Base-by-base conservation (phyloP, 2,888 invertebrate species). In the Oligia latruncula region DNA sequence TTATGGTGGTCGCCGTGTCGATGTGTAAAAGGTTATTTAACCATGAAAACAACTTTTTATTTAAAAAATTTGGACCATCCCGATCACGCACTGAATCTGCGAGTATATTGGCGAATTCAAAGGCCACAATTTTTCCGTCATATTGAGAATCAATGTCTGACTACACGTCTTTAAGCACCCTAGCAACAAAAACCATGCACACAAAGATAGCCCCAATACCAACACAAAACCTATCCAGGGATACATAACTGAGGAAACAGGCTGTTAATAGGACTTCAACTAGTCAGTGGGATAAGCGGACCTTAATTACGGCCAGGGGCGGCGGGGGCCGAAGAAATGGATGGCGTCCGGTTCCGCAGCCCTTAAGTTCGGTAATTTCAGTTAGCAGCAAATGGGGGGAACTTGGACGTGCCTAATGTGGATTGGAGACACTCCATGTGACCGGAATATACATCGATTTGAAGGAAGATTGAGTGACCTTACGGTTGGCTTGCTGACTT, bases 331-430 rank as follows among this genome's bases (percentile, higher is more conserved):
- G 87, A 92, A 92, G 93, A 91, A 93, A 94, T 92, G 82, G 89
- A 94, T 93, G 91, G 91, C 91, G 89, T 89, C 92, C 90, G 90
- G 89, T 90, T 90, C 83, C 90, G 78, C 76, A 88, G 86, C 90
- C 91, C 92, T 92, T 90, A 92, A 92, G 92, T 92, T 93, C 88
- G 87, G 92, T 92, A 91, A 94, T 94, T 93, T 91, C 91, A 90
- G 92, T 93, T 91, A 92, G 90, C 90, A 87, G 90, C 91, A 92
- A 94, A 93, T 91, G 92, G 92, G 84, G 85, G 79, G 88, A 90
- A 90, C 84, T 91, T 88, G 89, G 83, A 88, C 91, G 91, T 90
- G 90, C 88, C 89, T 92, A 91, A 92, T 93, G 90, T 91, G 87
- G 77, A 89, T 87, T 85, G 83, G 86, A 85, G 87, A 88, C 85